Evolutionary conservation across 2,888 invertebrate genomes (phyloP), one percentile per base, ranked within the genome.

Genomic region (Leptogaster cylindrica): DNA sequence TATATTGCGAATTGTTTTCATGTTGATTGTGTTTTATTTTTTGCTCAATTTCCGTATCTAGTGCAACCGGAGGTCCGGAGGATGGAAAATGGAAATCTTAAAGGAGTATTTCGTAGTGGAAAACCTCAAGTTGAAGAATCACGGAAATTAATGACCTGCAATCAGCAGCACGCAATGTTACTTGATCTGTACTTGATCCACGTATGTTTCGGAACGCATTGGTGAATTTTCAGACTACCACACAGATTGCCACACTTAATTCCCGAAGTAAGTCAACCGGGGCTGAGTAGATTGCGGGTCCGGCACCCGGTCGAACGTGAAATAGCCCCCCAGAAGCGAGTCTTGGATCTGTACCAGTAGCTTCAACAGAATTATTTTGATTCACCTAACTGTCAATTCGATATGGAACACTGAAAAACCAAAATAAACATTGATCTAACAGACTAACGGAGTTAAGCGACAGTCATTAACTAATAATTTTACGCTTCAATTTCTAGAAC

Each of bases 141-240:
- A 44, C 16, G 61, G 61, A 16, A 41, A 44, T 44, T 61, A 61
- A 61, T 61, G 61, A 61, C 61, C 61, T 41, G 28, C 44, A 61
- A 61, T 61, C 61, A 61, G 12, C 16, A 14, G 28, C 61, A 61
- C 44, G 61, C 61, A 61, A 61, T 44, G 61, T 44, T 61, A 12
- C 44, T 44, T 28, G 61, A 61, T 61, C 25, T 28, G 28, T 27
- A 61, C 16, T 20, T 41, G 20, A 33, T 8, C 28, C 1, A 16
- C 25, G 16, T 28, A 18, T 16, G 16, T 48, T 12, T n/a, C 12
- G 46, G 25, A 7, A n/a, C 27, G 50, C 39, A 20, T 3, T 25
- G 12, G 14, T n/a, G 20, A 25, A 12, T 6, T 25, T 36, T 41
- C 6, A 44, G 61, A 55, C 39, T 55, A 39, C n/a, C n/a, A 36